These are phyloP conservation scores for Neoaliturus tenellus DNA, from an alignment of 2,888 invertebrate genomes.

Conservation along the genomic window DNA sequence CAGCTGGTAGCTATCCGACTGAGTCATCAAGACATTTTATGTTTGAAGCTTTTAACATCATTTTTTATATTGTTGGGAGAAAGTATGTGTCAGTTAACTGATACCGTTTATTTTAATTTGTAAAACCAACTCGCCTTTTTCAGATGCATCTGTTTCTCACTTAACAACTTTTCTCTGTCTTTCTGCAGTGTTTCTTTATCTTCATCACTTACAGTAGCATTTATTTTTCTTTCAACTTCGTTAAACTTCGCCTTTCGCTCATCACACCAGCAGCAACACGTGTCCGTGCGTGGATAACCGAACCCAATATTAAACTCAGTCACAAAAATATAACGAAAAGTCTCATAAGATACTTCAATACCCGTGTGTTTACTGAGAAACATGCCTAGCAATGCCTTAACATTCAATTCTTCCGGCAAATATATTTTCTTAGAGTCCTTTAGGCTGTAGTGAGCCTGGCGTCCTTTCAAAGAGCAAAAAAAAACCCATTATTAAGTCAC, in stretches of 20 bases:
- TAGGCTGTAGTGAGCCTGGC: slow-evolving; percentile 44
- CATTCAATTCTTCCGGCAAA: slow-evolving; percentile 37
- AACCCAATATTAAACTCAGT: slow-evolving; percentile 31
- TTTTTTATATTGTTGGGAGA: no score
- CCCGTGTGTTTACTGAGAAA: slow-evolving; percentile 15
- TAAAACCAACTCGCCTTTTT: slow-evolving; percentile 47
- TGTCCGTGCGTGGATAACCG: slow-evolving; percentile 49
- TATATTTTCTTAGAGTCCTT: slow-evolving; percentile 51
- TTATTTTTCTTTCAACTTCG: slow-evolving; percentile 17
- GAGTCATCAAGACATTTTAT: no score
- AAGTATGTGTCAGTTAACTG: no score
- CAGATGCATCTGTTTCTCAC: neutral
- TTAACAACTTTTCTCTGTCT: neutral
- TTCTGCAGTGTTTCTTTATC: slow-evolving; percentile 1
- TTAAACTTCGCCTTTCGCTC: slow-evolving; percentile 26
- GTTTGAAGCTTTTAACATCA: no score
- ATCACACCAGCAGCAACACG: slow-evolving; percentile 31
- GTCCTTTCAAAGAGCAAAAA: slow-evolving; percentile 39
- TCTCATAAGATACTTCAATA: slow-evolving; percentile 47
- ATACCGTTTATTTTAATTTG: slow-evolving; percentile 29
- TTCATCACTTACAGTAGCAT: neutral
- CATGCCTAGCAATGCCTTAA: neutral
- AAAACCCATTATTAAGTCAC: slow-evolving; percentile 8
- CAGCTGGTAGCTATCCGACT: no score
- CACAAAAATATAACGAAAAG: slow-evolving; percentile 5